phyloP scores from a whole-genome alignment of 1,140 invertebrate species.

The Melipona quadrifasciata region DNA sequence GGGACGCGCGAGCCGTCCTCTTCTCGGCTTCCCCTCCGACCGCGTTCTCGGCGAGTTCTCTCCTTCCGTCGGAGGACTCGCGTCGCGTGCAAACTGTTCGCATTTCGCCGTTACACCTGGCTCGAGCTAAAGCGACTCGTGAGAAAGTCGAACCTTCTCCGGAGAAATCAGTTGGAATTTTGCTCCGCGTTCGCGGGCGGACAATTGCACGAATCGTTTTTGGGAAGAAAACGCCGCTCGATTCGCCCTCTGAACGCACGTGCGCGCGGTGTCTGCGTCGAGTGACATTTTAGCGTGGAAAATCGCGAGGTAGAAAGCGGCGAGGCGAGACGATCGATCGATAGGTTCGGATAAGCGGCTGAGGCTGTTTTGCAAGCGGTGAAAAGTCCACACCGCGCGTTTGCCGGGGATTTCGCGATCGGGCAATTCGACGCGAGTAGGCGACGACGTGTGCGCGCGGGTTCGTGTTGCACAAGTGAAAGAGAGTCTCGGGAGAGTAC shows the following conservation, averaged over 20 bases:
- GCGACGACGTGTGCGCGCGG: slow-evolving; percentile 64
- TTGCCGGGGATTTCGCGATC: slow-evolving; percentile 48
- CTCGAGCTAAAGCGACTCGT: no score
- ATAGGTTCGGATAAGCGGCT: slow-evolving; percentile 23
- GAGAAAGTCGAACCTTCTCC: no score
- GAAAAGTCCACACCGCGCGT: slow-evolving; percentile 38
- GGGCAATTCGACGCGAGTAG: slow-evolving; percentile 52
- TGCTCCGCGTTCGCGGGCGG: no score
- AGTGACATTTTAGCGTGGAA: slow-evolving; percentile 61
- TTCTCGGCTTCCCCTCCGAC: slow-evolving; percentile 41
- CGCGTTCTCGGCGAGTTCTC: slow-evolving; percentile 3
- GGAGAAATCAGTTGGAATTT: no score
- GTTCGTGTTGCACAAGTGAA: slow-evolving; percentile 76
- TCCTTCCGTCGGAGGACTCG: neutral
- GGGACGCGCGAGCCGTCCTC: slow-evolving; percentile 19
- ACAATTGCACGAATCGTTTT: slow-evolving; percentile 29
- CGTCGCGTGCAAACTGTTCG: neutral
- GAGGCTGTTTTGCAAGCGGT: slow-evolving; percentile 57
- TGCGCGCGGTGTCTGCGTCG: no score
- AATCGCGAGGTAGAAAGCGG: slow-evolving; percentile 58
- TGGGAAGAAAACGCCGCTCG: slow-evolving; percentile 25
- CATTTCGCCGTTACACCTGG: neutral
- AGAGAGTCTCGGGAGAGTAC: slow-evolving; percentile 58
- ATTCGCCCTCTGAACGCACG: no score
- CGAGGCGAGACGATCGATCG: slow-evolving; percentile 21